Conservation (phyloP, 2,113 vertebrate species). For the Lycaon pictus region DNA sequence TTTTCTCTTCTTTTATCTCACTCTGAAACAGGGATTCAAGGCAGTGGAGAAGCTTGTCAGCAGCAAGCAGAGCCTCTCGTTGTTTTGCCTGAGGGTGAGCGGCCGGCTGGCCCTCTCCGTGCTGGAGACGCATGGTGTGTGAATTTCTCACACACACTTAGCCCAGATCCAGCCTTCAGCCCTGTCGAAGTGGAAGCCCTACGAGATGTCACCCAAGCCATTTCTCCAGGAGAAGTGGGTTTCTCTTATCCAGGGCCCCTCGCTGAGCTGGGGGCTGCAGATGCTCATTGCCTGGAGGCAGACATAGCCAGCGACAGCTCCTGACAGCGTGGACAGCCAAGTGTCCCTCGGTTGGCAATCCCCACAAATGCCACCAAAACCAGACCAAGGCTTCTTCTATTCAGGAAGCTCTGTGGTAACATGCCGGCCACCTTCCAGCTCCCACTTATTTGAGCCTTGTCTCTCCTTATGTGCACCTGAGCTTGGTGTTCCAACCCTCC, state of each 20-base stretch:
- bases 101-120: neutral
- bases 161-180: neutral
- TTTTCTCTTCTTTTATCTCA: conserved; percentile 56
- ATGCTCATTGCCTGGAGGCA: neutral
- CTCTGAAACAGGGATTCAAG: conserved; percentile 36
- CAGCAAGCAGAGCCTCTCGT: neutral
- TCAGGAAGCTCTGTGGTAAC: neutral
- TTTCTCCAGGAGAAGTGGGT: neutral
- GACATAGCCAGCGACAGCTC: neutral
- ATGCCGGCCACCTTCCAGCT: neutral
- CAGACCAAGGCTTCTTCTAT: neutral
- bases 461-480: conserved; percentile 57
- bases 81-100: neutral
- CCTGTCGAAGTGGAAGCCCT: neutral
- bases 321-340: neutral
- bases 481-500: conserved; percentile 27
- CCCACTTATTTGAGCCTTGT: neutral
- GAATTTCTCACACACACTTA: neutral
- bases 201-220: neutral
- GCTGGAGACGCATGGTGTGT: neutral
- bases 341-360: neutral
- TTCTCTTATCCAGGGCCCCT: neutral
- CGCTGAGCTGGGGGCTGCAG: neutral
- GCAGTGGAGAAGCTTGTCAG: neutral
- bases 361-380: neutral